Evolutionary conservation across 2,797 vertebrate species (phyloP).

Genomic region (Poeciliopsis infans): DNA sequence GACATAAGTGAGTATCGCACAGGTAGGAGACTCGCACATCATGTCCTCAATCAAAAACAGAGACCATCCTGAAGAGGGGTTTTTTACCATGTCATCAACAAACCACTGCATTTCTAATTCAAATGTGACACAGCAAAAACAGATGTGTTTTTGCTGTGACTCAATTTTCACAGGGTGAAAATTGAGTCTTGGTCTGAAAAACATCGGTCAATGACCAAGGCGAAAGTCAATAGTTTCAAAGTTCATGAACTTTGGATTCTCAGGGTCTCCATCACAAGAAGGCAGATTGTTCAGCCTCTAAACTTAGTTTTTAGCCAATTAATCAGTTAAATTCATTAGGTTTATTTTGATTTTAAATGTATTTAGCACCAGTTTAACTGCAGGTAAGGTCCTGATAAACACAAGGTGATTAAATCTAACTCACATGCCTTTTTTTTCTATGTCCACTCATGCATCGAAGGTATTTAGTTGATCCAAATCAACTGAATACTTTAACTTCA

Average conservation of each 20-base stretch:
- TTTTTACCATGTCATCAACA: background rate
- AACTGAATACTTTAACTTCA: background rate
- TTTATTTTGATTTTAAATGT: background rate
- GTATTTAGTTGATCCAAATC: background rate
- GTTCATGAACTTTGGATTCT: background rate
- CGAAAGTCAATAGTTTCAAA: background rate
- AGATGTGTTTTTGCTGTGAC: too few species aligned
- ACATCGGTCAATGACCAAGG: background rate
- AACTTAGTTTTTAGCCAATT: background rate
- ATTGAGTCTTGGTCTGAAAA: background rate
- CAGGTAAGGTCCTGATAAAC: background rate
- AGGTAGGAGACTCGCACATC: conserved; percentile 43
- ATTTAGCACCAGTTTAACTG: background rate
- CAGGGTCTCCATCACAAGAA: background rate
- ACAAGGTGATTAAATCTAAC: background rate
- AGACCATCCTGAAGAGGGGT: background rate
- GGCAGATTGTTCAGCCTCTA: background rate
- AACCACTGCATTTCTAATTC: background rate
- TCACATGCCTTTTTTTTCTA: background rate
- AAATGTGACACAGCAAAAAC: background rate
- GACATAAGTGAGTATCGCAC: conserved; percentile 25
- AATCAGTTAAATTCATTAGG: background rate
- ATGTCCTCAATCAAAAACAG: background rate
- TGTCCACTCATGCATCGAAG: background rate
- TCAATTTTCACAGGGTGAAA: background rate